Percentiles rank a stretch among this genome's conserved stretches.
Conservation (phyloP, 2,113 vertebrate species). For the Clarias gariepinus region DNA sequence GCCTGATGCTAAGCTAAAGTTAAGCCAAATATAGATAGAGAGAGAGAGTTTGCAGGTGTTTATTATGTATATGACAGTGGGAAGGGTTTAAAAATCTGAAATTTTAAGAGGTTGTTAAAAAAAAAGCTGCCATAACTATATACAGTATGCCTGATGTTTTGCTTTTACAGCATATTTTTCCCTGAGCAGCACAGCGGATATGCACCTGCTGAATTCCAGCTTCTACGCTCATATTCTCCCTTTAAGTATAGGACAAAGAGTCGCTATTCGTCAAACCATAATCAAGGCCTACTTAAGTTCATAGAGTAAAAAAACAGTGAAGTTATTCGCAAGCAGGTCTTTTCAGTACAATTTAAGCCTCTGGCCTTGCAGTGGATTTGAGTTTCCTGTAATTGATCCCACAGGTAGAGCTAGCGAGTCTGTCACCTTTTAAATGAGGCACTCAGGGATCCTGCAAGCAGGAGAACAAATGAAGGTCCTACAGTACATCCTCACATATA, state of each 20-base stretch:
- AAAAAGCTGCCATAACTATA: neutral
- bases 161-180: neutral
- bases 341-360: conserved; percentile 22
- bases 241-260: neutral
- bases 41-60: neutral
- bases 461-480: conserved; percentile 20
- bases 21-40: neutral
- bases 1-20: neutral
- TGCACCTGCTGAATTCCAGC: neutral
- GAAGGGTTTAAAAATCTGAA: neutral
- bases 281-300: neutral
- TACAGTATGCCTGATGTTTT: neutral
- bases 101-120: neutral
- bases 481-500: neutral
- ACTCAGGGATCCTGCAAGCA: conserved; percentile 34
- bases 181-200: neutral
- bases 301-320: neutral
- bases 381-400: conserved; percentile 51
- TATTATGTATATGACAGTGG: neutral
- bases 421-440: conserved; percentile 52
- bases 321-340: neutral
- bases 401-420: conserved; percentile 29
- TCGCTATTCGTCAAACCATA: neutral
- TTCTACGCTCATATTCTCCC: neutral
- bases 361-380: conserved; percentile 32